These are phyloP conservation scores for Cephonodes hylas DNA, from an alignment of 2,888 invertebrate species.

Conservation along the genomic window DNA sequence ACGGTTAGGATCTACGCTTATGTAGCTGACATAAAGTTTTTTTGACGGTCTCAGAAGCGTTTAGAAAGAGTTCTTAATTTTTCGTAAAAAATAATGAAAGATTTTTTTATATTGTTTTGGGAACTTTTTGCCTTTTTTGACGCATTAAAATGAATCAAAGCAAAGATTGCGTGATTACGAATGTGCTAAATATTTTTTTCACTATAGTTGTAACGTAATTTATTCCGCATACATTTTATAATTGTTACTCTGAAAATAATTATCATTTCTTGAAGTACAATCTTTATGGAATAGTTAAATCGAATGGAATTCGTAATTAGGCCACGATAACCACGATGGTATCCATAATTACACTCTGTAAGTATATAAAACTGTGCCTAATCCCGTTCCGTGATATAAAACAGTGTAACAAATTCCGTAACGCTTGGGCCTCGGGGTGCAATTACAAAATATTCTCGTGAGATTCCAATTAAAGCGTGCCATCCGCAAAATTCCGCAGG, in stretches of 20 bases:
- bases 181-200: too few species aligned
- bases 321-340: background rate
- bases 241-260: too few species aligned
- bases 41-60: background rate
- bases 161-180: too few species aligned
- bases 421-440: conserved; percentile 34
- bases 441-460: conserved; percentile 75
- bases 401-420: conserved; percentile 16
- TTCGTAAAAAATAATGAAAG: background rate
- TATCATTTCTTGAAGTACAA: too few species aligned
- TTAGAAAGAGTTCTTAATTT: background rate
- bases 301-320: background rate
- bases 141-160: too few species aligned
- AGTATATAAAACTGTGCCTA: background rate
- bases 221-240: too few species aligned
- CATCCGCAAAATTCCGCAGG: conserved; percentile 75
- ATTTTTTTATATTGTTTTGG: background rate
- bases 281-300: background rate
- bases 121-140: background rate
- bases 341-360: background rate
- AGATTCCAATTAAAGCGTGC: conserved; percentile 77
- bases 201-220: too few species aligned
- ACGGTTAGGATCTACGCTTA: conserved; percentile 26
- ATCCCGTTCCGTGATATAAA: conserved; percentile 1
- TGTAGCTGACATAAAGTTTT: conserved; percentile 18